A percentile compares a stretch with the other conserved stretches of the same genome.
These are phyloP conservation scores for Macquaria ambigua DNA, from an alignment of 2,113 vertebrate species.

Conservation along the genomic window DNA sequence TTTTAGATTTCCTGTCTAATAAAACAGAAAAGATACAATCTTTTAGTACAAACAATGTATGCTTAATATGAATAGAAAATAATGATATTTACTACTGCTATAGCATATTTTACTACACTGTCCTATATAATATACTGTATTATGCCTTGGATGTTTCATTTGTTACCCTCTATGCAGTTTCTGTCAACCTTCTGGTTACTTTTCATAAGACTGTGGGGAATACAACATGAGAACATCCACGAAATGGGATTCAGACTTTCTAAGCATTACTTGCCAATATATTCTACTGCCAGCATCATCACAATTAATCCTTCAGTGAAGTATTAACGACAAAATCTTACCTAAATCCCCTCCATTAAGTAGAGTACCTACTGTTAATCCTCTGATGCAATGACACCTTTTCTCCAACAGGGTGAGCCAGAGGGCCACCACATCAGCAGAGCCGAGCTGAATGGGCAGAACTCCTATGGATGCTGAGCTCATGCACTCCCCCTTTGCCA, in stretches of 20 bases:
- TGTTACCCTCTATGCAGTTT: neutral
- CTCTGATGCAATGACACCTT: constrained; percentile 22
- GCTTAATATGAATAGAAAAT: neutral
- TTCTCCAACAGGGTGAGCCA: constrained; percentile 70
- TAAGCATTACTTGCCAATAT: neutral
- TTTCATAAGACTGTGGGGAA: neutral
- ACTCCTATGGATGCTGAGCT: constrained; percentile 56
- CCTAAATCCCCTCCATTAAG: constrained; percentile 21
- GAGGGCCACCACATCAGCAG: constrained; percentile 14
- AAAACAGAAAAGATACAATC: neutral
- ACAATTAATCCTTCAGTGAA: constrained; percentile 14
- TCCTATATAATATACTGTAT: neutral
- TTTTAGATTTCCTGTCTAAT: neutral
- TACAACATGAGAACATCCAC: neutral
- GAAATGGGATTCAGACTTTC: neutral
- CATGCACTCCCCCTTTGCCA: constrained; percentile 40
- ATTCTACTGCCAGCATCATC: constrained; percentile 6
- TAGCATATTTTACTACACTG: neutral
- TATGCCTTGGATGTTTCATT: neutral
- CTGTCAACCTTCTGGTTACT: neutral
- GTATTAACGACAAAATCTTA: constrained; percentile 24
- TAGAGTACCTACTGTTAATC: neutral
- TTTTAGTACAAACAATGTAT: neutral
- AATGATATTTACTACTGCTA: neutral
- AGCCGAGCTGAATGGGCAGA: constrained; percentile 5